Base-by-base conservation (phyloP, 1,140 invertebrate genomes). In the Palaemon carinicauda region DNA sequence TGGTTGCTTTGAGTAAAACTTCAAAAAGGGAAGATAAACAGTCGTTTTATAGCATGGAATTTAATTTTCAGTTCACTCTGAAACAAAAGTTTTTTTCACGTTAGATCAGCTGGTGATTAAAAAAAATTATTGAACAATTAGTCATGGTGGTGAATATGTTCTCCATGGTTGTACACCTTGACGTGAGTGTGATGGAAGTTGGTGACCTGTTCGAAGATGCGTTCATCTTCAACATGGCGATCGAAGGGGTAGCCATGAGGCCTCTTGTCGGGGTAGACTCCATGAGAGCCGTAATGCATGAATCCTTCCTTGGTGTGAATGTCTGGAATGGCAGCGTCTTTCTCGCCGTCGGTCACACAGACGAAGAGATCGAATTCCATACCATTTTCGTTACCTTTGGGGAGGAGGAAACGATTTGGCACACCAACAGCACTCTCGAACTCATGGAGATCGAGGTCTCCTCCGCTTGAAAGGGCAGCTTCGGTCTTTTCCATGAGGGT, bases 181-280 rank as follows among this genome's bases (percentile, higher is more conserved):
- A 93, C 95, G 92, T 94, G 94, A 5, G 92, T 92, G 9, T 94
- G 94, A 88, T 95, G 94, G 54, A 94, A 93, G 74, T 95, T 88
- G 3, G 93, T 93, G 17, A 94, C 94, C 60, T 91, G 89, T 33
- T 90, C 73, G 41, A 88, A 85, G 78, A 88, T 56, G 15, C 87
- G 81, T 51, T 85, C 82, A 65, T 88, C 87, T 1, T 82, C 81
- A 21, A 88, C 82, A 52, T 74, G 87, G 52, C 87, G 87, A 31
- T 88, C 87, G 15, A 88, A 52, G 9, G 87, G 87, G 87, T 77
- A 88, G n/a, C 87, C 87, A 29, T 84, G 82, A 21, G 87, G 82
- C 33, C 83, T 60, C 4, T 88, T 74, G 82, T 88, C 87, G 31
- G 87, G 87, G 56, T 88, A 88, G n/a, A 31, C 52, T 27, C 87